phyloP scores from a whole-genome alignment of 2,113 vertebrate genomes.

The Butorides virescens region DNA sequence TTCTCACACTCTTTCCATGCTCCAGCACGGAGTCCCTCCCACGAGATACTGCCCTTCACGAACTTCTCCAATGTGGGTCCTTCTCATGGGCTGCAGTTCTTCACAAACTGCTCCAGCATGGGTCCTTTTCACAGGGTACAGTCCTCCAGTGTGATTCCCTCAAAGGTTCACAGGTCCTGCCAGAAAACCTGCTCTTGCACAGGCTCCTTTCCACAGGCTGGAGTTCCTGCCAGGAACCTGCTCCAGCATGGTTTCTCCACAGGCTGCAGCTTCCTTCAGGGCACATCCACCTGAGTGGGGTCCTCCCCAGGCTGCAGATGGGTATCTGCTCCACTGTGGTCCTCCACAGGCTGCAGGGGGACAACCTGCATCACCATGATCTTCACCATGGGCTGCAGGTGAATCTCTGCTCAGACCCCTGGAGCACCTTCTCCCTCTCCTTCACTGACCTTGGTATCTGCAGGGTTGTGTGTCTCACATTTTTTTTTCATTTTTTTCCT shows the following conservation, averaged over 20 bases:
- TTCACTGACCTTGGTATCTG: background rate
- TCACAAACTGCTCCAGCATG: background rate
- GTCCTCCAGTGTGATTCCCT: background rate
- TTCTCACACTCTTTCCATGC: accelerated
- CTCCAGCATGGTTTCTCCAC: background rate
- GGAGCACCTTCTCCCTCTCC: background rate
- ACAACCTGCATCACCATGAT: background rate
- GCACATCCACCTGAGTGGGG: background rate
- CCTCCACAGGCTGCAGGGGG: background rate
- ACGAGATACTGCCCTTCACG: background rate
- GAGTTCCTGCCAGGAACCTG: background rate
- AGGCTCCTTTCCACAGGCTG: background rate
- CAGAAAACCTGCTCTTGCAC: background rate
- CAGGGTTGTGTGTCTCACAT: background rate
- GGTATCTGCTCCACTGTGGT: background rate
- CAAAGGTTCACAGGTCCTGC: background rate
- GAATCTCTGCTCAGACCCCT: background rate
- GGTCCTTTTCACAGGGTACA: background rate
- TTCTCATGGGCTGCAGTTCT: background rate
- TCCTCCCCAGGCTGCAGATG: background rate
- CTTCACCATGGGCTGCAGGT: background rate
- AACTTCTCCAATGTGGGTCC: background rate
- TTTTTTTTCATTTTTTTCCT: background rate
- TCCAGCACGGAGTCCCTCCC: accelerated
- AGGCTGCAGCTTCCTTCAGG: background rate